Conservation (phyloP, 2,113 vertebrate genomes). For the Cyprinodon variegatus region DNA sequence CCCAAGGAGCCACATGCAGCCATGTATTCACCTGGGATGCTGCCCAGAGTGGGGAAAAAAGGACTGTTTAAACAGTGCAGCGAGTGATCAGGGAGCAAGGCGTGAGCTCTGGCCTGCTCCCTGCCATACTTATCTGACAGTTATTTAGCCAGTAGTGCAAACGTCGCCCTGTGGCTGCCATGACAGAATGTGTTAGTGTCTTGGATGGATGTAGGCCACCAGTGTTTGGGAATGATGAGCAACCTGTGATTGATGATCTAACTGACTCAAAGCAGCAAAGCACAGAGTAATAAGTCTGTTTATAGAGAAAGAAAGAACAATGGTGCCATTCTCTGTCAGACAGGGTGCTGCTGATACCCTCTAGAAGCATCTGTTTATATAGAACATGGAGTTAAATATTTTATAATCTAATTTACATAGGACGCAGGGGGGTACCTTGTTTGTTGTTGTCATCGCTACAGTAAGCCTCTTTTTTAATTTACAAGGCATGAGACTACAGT, state of each 20-base stretch:
- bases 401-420: too few species aligned
- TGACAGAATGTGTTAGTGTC: slow-evolving; percentile 81
- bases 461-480: too few species aligned
- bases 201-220: slow-evolving; percentile 68
- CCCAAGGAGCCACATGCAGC: slow-evolving; percentile 77
- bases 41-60: slow-evolving; percentile 52
- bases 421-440: too few species aligned
- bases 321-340: not conserved
- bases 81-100: slow-evolving; percentile 52
- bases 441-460: too few species aligned
- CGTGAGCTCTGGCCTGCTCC: slow-evolving; percentile 69
- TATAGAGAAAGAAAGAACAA: not conserved
- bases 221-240: slow-evolving; percentile 80
- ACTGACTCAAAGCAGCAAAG: slow-evolving; percentile 65
- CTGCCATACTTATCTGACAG: slow-evolving; percentile 77
- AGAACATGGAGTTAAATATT: not conserved
- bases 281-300: not conserved
- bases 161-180: slow-evolving; percentile 71
- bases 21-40: slow-evolving; percentile 76
- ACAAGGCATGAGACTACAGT: too few species aligned
- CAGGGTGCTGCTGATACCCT: not conserved
- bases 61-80: slow-evolving; percentile 65
- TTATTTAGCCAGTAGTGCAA: slow-evolving; percentile 76
- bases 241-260: slow-evolving; percentile 86
- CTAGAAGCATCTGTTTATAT: not conserved